Conservation (phyloP, 2,888 invertebrate species). For the Phengaris alcon region DNA sequence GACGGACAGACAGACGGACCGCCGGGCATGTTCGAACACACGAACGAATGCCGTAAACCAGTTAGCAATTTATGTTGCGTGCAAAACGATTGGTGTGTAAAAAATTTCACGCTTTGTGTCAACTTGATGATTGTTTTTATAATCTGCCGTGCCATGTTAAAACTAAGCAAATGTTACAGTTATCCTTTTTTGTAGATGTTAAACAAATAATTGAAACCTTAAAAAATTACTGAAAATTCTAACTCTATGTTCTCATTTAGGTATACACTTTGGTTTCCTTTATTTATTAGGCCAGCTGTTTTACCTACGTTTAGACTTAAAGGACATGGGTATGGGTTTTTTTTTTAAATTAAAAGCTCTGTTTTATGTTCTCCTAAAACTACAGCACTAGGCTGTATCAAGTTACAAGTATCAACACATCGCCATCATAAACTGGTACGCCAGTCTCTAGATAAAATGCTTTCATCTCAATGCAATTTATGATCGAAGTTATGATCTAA, state of each 20-base stretch:
- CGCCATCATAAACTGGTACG: background rate
- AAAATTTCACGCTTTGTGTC: constrained; percentile 35
- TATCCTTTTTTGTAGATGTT: too few species aligned
- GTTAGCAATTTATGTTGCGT: constrained; percentile 37
- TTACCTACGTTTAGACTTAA: too few species aligned
- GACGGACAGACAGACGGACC: constrained; percentile 58
- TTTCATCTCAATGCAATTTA: constrained; percentile 30
- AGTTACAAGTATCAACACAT: too few species aligned
- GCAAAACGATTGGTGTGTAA: constrained; percentile 37
- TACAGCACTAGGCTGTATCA: too few species aligned
- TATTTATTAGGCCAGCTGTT: too few species aligned
- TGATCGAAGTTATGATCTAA: constrained; percentile 36
- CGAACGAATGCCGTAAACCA: constrained; percentile 30
- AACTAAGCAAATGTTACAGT: background rate
- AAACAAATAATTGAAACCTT: too few species aligned
- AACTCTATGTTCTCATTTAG: too few species aligned
- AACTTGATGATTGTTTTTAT: background rate
- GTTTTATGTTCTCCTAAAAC: too few species aligned
- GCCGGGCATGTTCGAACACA: constrained; percentile 40
- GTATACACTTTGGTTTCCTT: too few species aligned
- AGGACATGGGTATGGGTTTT: too few species aligned
- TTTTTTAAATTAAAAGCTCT: too few species aligned
- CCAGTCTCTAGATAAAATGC: background rate
- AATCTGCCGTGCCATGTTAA: background rate
- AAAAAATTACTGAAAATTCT: too few species aligned